Evolutionary conservation across 2,888 invertebrate genomes (phyloP).

Genomic region (Herminia tarsipennalis): DNA sequence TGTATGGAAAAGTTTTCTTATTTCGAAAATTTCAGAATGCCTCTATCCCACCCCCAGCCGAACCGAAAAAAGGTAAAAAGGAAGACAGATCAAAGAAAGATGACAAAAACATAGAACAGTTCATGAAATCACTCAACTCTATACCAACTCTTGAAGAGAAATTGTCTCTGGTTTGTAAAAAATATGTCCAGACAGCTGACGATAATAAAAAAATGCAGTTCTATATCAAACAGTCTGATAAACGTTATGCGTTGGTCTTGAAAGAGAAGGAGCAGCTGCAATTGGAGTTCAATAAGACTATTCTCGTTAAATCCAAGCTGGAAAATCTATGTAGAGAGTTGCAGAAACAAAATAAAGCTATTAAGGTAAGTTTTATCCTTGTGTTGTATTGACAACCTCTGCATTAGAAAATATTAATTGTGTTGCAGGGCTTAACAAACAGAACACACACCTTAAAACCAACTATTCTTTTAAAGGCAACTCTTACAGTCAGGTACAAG

Average conservation of each 20-base stretch:
- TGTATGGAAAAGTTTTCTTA: background rate
- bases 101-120: slow-evolving; percentile 87
- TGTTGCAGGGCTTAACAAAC: too few species aligned
- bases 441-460: too few species aligned
- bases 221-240: slow-evolving; percentile 86
- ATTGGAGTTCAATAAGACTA: slow-evolving; percentile 92
- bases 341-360: slow-evolving; percentile 95
- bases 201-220: slow-evolving; percentile 88
- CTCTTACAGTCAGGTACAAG: too few species aligned
- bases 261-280: slow-evolving; percentile 94
- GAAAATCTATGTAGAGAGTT: slow-evolving; percentile 96
- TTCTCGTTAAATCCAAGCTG: slow-evolving; percentile 92
- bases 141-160: slow-evolving; percentile 88
- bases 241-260: slow-evolving; percentile 84
- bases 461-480: too few species aligned
- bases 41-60: slow-evolving; percentile 47
- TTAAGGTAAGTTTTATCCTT: slow-evolving; percentile 88
- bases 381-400: background rate
- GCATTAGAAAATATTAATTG: too few species aligned
- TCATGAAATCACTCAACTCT: slow-evolving; percentile 86
- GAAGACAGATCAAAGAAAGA: slow-evolving; percentile 79
- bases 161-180: slow-evolving; percentile 88
- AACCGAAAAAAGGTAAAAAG: slow-evolving; percentile 70
- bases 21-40: slow-evolving; percentile 44
- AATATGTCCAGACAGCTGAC: slow-evolving; percentile 91